Evolutionary conservation across 2,888 invertebrate species (phyloP), one percentile per base, ranked within the genome.

Genomic region (Macaria liturata): DNA sequence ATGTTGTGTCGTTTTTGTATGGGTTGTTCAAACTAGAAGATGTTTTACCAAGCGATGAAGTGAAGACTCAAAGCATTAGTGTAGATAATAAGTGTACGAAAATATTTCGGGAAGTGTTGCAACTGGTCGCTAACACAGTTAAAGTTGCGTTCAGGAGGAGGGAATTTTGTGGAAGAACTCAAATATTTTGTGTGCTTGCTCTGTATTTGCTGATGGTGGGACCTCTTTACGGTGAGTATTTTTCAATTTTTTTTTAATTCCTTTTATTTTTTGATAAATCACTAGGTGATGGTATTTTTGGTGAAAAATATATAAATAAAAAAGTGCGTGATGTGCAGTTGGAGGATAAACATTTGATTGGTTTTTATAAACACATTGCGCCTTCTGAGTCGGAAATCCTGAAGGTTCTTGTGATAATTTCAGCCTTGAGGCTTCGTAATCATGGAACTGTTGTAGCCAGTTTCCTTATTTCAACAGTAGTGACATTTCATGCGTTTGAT

Each of bases 151-250:
- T 91, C 3, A 82, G 67, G 54, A 83, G 84, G 9, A 81, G 92
- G 49, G 76, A 75, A 0, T 76, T 75, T 49, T 74, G 74, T 45
- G 81, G 88, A 56, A 81, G 92, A 62, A 72, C 76, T 54, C 84
- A 88, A 64, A 87, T 92, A 70, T 71, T 88, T 62, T 75, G 81
- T 59, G 78, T 92, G n/a, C 70, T 92, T 30, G 52, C 83, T 1
- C 59, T 92, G 9, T 92, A 91, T 57, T 71, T 92, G 32, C 72
- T 91, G 1, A 87, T 91, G 85, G 91, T 91, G 42, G 92, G 92
- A 71, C 92, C 92, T 34, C 74, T 91, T 32, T 92, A 91, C 61
- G 92, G 92, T 91, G 62, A 88, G 92, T 81, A 4, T 4, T n/a
- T 45, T 31, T 49, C 7, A 9, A 8, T 47, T 0, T 30, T 3